Evolutionary conservation across 2,113 vertebrate species (phyloP).

Genomic region (Physeter macrocephalus): DNA sequence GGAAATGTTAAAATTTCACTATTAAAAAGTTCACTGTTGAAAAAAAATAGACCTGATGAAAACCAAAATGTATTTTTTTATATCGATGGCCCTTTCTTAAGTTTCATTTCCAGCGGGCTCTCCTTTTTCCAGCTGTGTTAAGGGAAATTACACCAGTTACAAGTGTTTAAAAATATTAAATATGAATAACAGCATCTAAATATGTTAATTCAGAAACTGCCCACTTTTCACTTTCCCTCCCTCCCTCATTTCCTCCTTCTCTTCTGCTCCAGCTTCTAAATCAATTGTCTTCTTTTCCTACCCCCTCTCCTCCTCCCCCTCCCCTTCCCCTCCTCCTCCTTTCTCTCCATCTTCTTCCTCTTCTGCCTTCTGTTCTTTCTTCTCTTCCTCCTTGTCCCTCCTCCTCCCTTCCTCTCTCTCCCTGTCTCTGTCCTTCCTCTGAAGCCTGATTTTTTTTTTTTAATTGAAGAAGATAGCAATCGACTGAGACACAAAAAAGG

Average conservation of each 20-base stretch:
- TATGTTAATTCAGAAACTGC: background rate
- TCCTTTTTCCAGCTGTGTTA: background rate
- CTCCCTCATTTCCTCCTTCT: background rate
- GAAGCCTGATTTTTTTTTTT: background rate
- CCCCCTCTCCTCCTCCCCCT: too few species aligned
- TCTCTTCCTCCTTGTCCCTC: too few species aligned
- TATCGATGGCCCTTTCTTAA: background rate
- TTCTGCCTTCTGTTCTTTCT: background rate
- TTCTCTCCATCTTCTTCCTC: too few species aligned
- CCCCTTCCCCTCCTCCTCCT: too few species aligned
- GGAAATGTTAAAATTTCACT: background rate
- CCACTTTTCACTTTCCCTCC: background rate
- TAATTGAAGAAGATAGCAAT: too few species aligned
- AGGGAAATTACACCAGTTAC: background rate
- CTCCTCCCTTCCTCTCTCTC: fast-evolving
- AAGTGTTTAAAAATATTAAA: background rate
- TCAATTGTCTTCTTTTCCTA: fast-evolving
- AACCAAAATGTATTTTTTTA: background rate
- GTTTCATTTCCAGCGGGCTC: background rate
- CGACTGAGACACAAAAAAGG: background rate
- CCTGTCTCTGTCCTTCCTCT: background rate
- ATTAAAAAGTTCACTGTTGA: background rate
- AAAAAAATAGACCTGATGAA: background rate
- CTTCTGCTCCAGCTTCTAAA: background rate
- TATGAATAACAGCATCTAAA: background rate